Conservation (phyloP, 2,797 vertebrate genomes). For the Nothura maculosa region DNA sequence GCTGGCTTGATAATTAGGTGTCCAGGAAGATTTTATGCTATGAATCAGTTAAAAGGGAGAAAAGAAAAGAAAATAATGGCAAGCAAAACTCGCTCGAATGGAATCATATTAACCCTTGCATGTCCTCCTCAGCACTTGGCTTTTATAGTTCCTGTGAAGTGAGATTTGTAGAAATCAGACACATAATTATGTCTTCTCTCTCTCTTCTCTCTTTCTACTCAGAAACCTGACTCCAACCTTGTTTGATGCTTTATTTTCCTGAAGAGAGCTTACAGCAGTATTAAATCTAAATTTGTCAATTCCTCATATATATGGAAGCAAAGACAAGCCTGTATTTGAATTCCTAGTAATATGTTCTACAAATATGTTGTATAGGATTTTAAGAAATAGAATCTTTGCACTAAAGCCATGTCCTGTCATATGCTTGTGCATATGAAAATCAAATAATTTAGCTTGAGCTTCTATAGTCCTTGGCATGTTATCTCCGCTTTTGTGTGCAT, state of each 20-base stretch:
- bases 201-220: conserved; percentile 41
- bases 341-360: no score
- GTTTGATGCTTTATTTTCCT: background rate
- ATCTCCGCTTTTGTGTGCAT: background rate
- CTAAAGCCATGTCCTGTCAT: background rate
- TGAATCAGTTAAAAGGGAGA: conserved; percentile 88
- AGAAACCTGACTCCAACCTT: background rate
- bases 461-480: background rate
- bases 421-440: background rate
- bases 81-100: conserved; percentile 82
- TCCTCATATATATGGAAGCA: background rate
- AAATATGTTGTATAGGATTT: conserved; percentile 24
- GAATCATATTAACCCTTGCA: conserved; percentile 84
- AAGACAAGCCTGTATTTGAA: conserved; percentile 11
- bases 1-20: conserved; percentile 96
- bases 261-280: background rate
- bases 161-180: conserved; percentile 58
- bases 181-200: conserved; percentile 36
- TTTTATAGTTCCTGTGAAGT: conserved; percentile 14
- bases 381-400: conserved; percentile 32
- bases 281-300: background rate
- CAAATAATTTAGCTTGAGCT: background rate
- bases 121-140: conserved; percentile 48
- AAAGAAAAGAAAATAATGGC: conserved; percentile 87
- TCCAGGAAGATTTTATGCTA: conserved; percentile 92